Evolutionary conservation across 1,140 invertebrate genomes (phyloP).

Genomic region (Hyposmocoma kahamanoa): DNA sequence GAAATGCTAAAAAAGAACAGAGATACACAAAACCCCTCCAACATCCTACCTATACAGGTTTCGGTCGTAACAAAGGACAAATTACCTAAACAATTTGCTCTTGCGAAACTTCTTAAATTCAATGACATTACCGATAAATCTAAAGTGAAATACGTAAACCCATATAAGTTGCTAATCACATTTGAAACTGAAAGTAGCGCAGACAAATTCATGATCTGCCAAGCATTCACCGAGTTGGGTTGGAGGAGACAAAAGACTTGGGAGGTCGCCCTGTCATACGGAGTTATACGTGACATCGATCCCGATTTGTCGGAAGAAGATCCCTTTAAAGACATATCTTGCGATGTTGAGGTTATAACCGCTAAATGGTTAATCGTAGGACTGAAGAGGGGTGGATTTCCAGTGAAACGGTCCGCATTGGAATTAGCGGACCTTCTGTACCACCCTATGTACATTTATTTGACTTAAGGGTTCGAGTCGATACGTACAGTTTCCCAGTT

Average conservation of each 20-base stretch:
- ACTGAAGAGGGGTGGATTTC: background rate
- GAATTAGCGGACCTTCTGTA: background rate
- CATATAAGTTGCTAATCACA: background rate
- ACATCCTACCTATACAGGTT: too few relatives aligned
- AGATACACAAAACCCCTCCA: too few relatives aligned
- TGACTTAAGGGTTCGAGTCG: background rate
- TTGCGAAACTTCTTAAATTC: background rate
- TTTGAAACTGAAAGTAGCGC: background rate
- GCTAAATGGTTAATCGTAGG: background rate
- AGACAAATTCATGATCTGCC: background rate
- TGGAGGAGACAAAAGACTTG: background rate
- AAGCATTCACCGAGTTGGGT: background rate
- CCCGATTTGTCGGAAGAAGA: background rate
- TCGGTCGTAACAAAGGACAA: too few relatives aligned
- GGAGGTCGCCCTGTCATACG: background rate
- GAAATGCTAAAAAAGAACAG: too few relatives aligned
- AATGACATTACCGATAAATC: background rate
- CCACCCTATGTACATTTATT: background rate
- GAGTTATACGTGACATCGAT: background rate
- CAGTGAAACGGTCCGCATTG: background rate
- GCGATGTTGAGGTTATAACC: background rate
- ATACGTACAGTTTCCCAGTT: conserved; percentile 4
- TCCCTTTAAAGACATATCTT: background rate
- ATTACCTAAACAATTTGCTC: background rate
- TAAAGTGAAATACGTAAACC: background rate